These are phyloP conservation scores for Adelges cooleyi DNA, from an alignment of 1,140 invertebrate genomes.

Conservation along the genomic window DNA sequence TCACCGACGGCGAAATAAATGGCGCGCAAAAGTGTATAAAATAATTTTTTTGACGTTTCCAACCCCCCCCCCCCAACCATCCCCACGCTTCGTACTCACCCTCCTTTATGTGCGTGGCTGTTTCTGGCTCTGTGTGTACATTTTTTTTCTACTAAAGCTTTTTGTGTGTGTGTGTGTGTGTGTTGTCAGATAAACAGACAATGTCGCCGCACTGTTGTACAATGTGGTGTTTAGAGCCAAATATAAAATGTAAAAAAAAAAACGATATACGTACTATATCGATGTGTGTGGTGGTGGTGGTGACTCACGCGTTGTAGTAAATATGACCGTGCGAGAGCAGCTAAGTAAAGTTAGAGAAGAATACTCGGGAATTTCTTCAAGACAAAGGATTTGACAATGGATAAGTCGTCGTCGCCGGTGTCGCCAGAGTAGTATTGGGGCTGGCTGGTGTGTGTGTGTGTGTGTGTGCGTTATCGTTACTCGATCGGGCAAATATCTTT, in stretches of 20 bases:
- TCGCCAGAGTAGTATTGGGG: neutral
- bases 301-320: too few species aligned
- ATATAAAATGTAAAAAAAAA: too few species aligned
- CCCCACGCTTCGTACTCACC: too few species aligned
- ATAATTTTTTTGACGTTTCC: neutral
- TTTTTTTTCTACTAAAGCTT: neutral
- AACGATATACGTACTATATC: too few species aligned
- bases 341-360: too few species aligned
- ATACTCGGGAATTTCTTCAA: too few species aligned
- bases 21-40: constrained; percentile 19
- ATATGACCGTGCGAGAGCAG: too few species aligned
- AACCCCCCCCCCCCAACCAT: neutral
- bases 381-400: constrained; percentile 4
- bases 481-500: constrained; percentile 26
- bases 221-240: neutral
- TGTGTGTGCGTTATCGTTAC: constrained; percentile 21
- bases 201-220: neutral
- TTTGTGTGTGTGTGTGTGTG: neutral
- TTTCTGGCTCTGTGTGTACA: neutral
- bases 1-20: constrained; percentile 20
- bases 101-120: too few species aligned
- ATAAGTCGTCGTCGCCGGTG: constrained; percentile 19
- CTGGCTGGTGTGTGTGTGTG: neutral
- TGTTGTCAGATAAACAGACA: neutral
- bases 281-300: neutral